phyloP scores from a whole-genome alignment of 2,888 invertebrate species.

The Trissolcus japonicus region DNA sequence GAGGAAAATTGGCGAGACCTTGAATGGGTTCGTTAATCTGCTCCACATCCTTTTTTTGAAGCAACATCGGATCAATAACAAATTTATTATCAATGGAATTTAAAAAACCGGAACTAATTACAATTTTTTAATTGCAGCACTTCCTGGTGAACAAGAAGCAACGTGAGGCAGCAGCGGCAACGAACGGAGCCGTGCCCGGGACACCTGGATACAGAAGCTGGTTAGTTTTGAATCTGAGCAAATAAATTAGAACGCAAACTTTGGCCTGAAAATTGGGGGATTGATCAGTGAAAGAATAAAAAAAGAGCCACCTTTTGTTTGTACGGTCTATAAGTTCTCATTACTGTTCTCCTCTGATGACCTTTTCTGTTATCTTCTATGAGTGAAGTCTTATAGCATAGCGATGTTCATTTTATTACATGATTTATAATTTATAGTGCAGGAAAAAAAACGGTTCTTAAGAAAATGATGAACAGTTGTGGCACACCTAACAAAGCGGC shows the following conservation, averaged over 20 bases:
- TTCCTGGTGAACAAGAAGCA: slow-evolving; percentile 89
- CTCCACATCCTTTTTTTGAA: slow-evolving; percentile 15
- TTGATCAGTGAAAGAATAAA: not conserved
- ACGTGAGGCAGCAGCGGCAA: slow-evolving; percentile 82
- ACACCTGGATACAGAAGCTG: slow-evolving; percentile 87
- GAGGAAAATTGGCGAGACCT: slow-evolving; percentile 38
- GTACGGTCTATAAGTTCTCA: no score
- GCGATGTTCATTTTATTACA: not conserved
- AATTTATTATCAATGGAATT: not conserved
- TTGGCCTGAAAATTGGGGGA: not conserved
- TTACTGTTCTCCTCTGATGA: no score
- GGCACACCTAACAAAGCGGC: slow-evolving; percentile 36
- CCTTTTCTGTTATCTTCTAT: no score
- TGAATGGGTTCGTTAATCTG: slow-evolving; percentile 30
- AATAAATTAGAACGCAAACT: not conserved
- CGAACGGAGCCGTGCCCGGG: slow-evolving; percentile 82
- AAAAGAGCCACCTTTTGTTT: no score
- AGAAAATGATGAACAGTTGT: slow-evolving; percentile 11
- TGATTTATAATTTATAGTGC: slow-evolving; percentile 25
- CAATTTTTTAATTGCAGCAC: slow-evolving; percentile 78
- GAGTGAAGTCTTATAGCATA: no score
- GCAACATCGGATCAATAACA: slow-evolving; percentile 5
- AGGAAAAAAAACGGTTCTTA: not conserved
- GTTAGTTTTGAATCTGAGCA: slow-evolving; percentile 76
- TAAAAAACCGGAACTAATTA: not conserved